Evolutionary conservation across 2,797 vertebrate species (phyloP).

Genomic region (Phaenicophaeus curvirostris): DNA sequence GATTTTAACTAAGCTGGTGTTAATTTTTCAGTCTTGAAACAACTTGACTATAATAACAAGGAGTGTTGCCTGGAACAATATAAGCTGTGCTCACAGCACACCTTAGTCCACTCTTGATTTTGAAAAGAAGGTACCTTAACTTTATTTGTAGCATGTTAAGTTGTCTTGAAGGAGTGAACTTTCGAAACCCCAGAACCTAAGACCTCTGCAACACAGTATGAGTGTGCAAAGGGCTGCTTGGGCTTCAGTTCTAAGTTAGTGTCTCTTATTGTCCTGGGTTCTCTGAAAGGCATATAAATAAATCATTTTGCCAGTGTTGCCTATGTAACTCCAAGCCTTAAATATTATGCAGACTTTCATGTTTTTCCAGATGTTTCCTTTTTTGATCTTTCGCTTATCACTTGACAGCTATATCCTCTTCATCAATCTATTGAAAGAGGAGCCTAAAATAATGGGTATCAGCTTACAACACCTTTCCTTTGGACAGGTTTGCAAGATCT

Average conservation of each 20-base stretch:
- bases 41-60: neutral
- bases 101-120: neutral
- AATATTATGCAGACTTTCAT: neutral
- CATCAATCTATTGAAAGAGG: neutral
- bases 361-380: neutral
- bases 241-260: neutral
- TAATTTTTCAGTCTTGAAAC: neutral
- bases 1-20: neutral
- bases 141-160: neutral
- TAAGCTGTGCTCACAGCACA: neutral
- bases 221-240: neutral
- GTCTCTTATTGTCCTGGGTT: neutral
- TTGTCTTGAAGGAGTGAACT: neutral
- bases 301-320: neutral
- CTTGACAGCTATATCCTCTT: neutral
- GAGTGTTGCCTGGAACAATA: neutral
- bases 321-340: neutral
- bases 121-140: neutral
- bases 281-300: neutral
- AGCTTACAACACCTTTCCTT: neutral
- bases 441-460: accelerated
- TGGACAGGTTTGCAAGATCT: neutral
- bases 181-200: neutral
- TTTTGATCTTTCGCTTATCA: neutral
- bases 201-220: neutral